Evolutionary conservation across 2,888 invertebrate genomes (phyloP), one percentile per base, ranked within the genome.

Genomic region (Rotaria magnacalcarata): DNA sequence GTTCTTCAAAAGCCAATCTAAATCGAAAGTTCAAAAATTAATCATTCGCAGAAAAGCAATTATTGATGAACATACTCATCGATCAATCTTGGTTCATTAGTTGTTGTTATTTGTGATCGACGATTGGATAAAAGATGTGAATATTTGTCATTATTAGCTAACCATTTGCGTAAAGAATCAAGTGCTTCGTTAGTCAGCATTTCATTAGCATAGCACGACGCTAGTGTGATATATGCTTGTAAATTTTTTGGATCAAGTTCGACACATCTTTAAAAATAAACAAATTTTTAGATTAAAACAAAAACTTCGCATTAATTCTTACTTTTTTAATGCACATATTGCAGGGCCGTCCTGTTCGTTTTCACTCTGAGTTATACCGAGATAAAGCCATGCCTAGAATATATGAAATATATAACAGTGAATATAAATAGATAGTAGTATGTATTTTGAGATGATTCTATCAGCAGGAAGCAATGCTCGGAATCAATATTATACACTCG

Each of bases 121-220:
- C 34, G 84, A 41, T 86, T 88, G 85, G 88, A 87, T 52, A 94
- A 92, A 84, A 96, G 91, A 89, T 95, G 94, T 88, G 93, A 93
- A 90, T 97, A 97, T 90, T 94, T 94, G 0, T 95, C 94, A 91
- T 96, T 95, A 86, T 93, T 93, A 89, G 88, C 89, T 87, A 93
- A 90, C 92, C 92, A 93, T 75, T 90, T 89, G 88, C 92, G 93
- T 84, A 98, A 92, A 87, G 95, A 94, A 88, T 94, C 93, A 88
- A 96, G 95, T 6, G 98, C 97, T 91, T 95, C 95, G 89, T 94
- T 94, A 88, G 96, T 95, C 91, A 95, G 94, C 88, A 95, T 95
- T 92, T 99, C 99, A 92, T 99, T 99, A 11, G 98, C 96, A 89
- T 96, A 96, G 88, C 96, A 95, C 34, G 96, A 96, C 58, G 97